Evolutionary conservation across 2,888 invertebrate genomes (phyloP).

Genomic region (Drosophila multiciliata): DNA sequence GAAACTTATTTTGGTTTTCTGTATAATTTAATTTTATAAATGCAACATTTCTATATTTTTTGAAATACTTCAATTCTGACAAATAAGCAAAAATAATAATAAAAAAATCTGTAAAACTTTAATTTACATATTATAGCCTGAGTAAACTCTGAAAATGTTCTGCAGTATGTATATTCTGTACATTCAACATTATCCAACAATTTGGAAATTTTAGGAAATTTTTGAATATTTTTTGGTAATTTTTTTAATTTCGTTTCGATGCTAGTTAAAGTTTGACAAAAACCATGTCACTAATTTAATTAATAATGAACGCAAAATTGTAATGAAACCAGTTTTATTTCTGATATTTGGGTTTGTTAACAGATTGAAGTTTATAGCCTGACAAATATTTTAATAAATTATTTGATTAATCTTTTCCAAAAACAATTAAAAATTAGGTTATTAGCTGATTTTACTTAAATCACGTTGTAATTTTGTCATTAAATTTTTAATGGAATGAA

Average conservation of each 20-base stretch:
- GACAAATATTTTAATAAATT: not conserved
- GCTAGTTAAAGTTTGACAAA: not conserved
- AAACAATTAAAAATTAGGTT: too few species aligned
- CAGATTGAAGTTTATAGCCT: not conserved
- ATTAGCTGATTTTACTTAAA: not conserved
- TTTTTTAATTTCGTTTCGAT: too few species aligned
- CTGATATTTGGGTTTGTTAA: not conserved
- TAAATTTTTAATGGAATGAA: too few species aligned
- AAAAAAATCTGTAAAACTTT: not conserved
- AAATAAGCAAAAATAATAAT: not conserved
- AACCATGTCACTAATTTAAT: not conserved
- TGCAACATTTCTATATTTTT: not conserved
- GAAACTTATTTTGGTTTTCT: not conserved
- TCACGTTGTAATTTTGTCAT: not conserved
- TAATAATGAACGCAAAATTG: not conserved
- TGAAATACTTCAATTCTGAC: not conserved
- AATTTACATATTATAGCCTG: not conserved
- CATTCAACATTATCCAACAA: too few species aligned
- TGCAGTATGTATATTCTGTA: too few species aligned
- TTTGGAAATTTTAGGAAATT: too few species aligned
- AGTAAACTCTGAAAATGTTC: too few species aligned
- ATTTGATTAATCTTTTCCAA: not conserved
- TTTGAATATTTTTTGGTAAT: too few species aligned
- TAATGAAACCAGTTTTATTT: not conserved
- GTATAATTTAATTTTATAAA: not conserved